Percentiles rank a stretch among this genome's conserved stretches.
Evolutionary conservation across 2,797 vertebrate genomes (phyloP).

Genomic region (Agapornis canus): DNA sequence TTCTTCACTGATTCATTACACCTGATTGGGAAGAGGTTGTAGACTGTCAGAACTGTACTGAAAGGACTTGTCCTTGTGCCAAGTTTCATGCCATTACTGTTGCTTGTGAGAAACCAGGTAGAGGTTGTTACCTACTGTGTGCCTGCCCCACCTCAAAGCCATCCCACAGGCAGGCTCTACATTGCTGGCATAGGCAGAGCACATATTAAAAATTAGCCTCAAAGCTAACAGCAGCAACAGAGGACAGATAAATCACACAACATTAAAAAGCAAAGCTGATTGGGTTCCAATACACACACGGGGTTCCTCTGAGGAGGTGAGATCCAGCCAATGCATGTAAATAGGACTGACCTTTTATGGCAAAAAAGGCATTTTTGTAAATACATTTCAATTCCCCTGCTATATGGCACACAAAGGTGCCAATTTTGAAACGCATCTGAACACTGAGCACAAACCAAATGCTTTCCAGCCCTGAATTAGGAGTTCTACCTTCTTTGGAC

Average conservation of each 20-base stretch:
- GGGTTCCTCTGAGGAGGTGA: background rate
- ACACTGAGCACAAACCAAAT: background rate
- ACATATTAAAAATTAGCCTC: background rate
- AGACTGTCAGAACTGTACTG: rapidly evolving
- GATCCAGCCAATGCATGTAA: conserved; percentile 1
- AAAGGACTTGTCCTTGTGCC: background rate
- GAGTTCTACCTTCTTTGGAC: background rate
- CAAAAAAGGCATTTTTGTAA: background rate
- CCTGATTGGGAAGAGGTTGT: background rate
- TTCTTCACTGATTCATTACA: background rate
- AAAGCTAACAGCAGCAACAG: background rate
- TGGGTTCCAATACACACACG: background rate
- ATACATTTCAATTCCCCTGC: conserved; percentile 19
- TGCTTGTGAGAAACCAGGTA: background rate
- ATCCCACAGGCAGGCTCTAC: background rate
- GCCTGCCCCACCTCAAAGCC: background rate
- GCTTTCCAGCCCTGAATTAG: background rate
- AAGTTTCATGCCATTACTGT: background rate
- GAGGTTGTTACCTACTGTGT: rapidly evolving
- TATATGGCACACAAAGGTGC: background rate
- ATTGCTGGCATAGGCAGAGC: background rate
- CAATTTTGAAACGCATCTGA: conserved; percentile 8
- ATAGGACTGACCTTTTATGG: background rate
- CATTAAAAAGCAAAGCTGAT: conserved; percentile 4
- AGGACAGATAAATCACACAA: conserved; percentile 3